These are phyloP conservation scores for Salvator merianae DNA, from an alignment of 2,113 vertebrate species.

Conservation along the genomic window DNA sequence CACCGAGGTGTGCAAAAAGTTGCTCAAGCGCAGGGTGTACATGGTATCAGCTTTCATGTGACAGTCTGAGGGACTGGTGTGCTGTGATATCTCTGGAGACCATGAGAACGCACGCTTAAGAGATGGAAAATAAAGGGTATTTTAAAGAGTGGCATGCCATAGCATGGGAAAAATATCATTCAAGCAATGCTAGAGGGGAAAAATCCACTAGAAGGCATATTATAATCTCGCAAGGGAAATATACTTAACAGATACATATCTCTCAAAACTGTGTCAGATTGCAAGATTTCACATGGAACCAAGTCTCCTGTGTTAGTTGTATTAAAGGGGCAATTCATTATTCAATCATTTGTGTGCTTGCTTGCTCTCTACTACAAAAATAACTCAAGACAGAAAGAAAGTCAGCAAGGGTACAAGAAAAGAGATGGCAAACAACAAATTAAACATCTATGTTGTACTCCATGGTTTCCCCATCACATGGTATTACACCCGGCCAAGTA, in stretches of 20 bases:
- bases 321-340: background rate
- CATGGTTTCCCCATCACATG: background rate
- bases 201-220: background rate
- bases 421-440: no score
- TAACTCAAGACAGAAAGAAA: no score
- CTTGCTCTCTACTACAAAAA: no score
- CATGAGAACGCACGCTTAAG: background rate
- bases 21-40: background rate
- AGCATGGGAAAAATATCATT: background rate
- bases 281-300: background rate
- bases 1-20: slow-evolving; percentile 11
- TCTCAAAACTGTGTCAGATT: background rate
- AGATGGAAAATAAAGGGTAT: background rate
- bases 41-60: background rate
- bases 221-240: no score
- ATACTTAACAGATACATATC: no score
- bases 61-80: background rate
- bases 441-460: no score
- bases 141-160: background rate
- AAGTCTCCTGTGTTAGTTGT: background rate
- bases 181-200: background rate
- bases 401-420: no score
- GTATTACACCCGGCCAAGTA: no score
- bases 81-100: background rate
- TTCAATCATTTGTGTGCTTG: no score